Base-by-base conservation (phyloP, 2,113 vertebrate genomes). In the Ochotona princeps region DNA sequence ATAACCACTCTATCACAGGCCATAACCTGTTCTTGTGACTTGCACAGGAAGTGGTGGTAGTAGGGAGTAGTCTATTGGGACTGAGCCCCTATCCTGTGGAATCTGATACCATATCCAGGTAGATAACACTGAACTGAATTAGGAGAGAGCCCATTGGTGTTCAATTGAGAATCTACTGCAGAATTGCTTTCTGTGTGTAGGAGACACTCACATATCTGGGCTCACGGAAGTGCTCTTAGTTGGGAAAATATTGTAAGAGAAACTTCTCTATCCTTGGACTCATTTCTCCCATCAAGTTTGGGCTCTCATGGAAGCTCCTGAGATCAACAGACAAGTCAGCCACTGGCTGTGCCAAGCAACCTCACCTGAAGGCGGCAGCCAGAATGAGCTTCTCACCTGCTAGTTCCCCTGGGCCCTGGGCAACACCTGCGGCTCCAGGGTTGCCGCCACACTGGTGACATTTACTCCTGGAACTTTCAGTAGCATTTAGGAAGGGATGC, bases 401-500 rank as follows among this genome's bases (percentile, higher is more conserved):
- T 30, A 0, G 47, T 32, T 75, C 78, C 35, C 86, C 54, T 78
- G 86, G 32, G 91, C 18, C 63, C 47, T 69, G 7, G 66, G 72
- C 26, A 82, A 79, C 73, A 57, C 76, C 86, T 81, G 78, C 14
- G 72, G 47, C 76, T n/a, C 67, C 35, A 15, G 23, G 51, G 38
- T 28, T 91, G 30, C 47, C 47, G 23, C 54, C 32, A 32, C 87
- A 74, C 26, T 35, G 65, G 35, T 32, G 30, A 67, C 57, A 30
- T 47, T 89, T 83, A 69, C 75, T 72, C 57, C 81, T 72, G 35
- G 44, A 32, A 23, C 38, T 80, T 44, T 65, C 1, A 14, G 21
- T 70, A 60, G 88, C 67, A 21, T 63, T 91, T 60, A 72, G 38
- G 47, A 84, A 94, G 10, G 84, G 57, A 49, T 81, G 25, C 81